Conservation (phyloP, 2,113 vertebrate genomes). For the Terrapene triunguis region DNA sequence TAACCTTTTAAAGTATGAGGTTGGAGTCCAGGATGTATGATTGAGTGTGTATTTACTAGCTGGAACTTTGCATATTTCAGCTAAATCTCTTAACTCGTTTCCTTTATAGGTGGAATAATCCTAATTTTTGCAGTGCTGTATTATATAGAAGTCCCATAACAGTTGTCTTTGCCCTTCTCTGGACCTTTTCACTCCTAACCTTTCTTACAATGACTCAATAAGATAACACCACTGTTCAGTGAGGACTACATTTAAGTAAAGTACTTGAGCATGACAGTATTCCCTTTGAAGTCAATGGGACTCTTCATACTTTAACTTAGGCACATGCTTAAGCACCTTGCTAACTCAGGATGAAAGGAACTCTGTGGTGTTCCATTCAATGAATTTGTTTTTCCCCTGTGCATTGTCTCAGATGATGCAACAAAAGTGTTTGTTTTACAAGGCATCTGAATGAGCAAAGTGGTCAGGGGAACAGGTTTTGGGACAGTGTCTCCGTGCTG, state of each 20-base stretch:
- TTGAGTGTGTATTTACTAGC: rapidly evolving
- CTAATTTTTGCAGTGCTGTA: not conserved
- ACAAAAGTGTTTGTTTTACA: too few species aligned
- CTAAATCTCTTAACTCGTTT: too few species aligned
- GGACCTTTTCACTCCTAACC: not conserved
- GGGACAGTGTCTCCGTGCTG: not conserved
- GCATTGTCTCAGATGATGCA: too few species aligned
- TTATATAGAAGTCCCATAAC: not conserved
- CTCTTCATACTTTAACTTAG: not conserved
- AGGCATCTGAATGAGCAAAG: not conserved
- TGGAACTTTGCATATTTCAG: too few species aligned
- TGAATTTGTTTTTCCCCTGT: not conserved
- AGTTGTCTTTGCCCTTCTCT: not conserved
- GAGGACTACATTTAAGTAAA: not conserved
- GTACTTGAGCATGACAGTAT: not conserved
- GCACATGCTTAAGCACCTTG: rapidly evolving
- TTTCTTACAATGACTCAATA: not conserved
- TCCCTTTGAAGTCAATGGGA: rapidly evolving
- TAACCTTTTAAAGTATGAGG: not conserved
- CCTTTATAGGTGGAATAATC: too few species aligned
- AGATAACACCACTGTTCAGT: not conserved
- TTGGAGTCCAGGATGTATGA: not conserved
- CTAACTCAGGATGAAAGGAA: rapidly evolving
- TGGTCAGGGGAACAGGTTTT: not conserved
- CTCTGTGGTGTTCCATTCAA: rapidly evolving